Conservation (phyloP, 1,140 invertebrate species). For the Dermatophagoides farinae region DNA sequence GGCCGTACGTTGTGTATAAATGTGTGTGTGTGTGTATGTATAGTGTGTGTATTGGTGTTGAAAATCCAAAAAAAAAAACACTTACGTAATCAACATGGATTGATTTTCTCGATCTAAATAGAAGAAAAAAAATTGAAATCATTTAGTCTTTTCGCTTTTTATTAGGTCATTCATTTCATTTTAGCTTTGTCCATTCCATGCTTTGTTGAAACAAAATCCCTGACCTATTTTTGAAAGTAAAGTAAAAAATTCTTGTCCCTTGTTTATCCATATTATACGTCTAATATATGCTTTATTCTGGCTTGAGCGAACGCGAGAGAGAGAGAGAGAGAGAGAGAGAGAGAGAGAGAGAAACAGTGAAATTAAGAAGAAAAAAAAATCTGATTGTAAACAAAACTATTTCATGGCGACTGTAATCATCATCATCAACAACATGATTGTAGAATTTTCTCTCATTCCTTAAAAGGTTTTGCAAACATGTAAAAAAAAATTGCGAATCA, state of each 20-base stretch:
- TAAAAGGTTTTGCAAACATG: background rate
- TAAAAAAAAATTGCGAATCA: background rate
- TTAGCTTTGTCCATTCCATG: no score
- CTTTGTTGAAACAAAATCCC: background rate
- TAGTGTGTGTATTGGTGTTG: background rate
- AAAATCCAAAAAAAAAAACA: no score
- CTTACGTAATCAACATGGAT: slow-evolving; percentile 95
- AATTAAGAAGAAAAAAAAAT: background rate
- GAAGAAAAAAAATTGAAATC: slow-evolving; percentile 16
- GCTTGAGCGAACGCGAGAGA: background rate
- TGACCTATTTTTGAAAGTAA: background rate
- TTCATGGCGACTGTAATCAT: background rate
- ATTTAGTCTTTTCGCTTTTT: slow-evolving; percentile 15
- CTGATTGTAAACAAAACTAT: no score
- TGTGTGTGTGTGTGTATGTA: no score
- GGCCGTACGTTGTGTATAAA: no score
- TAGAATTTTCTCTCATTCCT: background rate
- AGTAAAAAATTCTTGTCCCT: background rate
- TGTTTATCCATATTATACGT: no score
- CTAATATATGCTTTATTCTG: background rate
- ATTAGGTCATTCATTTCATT: no score
- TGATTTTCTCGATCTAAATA: slow-evolving; percentile 71
- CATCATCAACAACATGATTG: background rate
- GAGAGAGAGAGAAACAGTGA: background rate
- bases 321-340: background rate